Conservation (phyloP, 2,888 invertebrate species). For the Bellardia pandia region DNA sequence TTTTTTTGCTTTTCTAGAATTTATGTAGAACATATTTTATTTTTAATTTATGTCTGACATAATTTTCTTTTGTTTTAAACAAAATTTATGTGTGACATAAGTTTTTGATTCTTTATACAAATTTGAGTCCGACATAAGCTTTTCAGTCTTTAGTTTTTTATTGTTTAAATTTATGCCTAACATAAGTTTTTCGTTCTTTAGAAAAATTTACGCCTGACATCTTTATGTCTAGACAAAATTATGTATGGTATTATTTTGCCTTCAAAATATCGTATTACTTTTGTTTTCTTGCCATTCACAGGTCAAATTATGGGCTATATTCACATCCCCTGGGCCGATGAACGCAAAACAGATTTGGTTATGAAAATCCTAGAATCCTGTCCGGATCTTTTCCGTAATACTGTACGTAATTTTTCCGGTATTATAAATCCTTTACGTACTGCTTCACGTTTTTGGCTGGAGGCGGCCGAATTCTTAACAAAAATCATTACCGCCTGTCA, state of each 20-base stretch:
- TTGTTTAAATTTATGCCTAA: background rate
- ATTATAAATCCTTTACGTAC: constrained; percentile 86
- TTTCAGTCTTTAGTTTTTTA: too few relatives aligned
- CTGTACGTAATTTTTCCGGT: constrained; percentile 86
- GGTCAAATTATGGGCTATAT: constrained; percentile 86
- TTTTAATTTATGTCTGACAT: background rate
- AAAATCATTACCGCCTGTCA: constrained; percentile 79
- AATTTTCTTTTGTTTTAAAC: background rate
- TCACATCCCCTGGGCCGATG: constrained; percentile 89
- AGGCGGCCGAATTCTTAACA: constrained; percentile 76
- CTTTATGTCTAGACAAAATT: too few relatives aligned
- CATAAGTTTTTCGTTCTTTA: background rate
- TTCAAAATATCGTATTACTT: background rate
- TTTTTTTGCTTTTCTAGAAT: background rate
- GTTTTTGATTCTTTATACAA: background rate
- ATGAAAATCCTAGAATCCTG: constrained; percentile 88
- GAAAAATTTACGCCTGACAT: background rate
- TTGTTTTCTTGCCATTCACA: constrained; percentile 29
- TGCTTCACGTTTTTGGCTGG: constrained; percentile 74
- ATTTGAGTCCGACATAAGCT: background rate
- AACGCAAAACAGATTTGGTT: constrained; percentile 87
- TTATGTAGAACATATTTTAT: too few relatives aligned
- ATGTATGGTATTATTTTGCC: background rate
- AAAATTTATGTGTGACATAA: background rate
- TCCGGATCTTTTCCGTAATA: constrained; percentile 89